Evolutionary conservation across 2,888 invertebrate species (phyloP).

Genomic region (Rotaria magnacalcarata): DNA sequence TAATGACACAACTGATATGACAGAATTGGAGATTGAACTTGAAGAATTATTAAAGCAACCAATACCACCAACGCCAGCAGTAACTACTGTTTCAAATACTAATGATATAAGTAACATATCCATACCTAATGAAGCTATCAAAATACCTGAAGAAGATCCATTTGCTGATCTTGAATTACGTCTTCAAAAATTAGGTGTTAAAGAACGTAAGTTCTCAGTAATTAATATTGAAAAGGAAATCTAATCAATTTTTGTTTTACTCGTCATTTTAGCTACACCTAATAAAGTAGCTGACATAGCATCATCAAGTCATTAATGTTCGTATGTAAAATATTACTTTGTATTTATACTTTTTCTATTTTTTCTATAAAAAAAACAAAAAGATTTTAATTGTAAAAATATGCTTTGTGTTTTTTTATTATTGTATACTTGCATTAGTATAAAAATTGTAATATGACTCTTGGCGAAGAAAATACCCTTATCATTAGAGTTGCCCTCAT

Average conservation of each 20-base stretch:
- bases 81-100: neutral
- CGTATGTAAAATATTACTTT: neutral
- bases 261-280: neutral
- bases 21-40: slow-evolving; percentile 7
- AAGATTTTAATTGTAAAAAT: neutral
- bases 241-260: neutral
- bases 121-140: neutral
- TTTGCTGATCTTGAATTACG: slow-evolving; percentile 29
- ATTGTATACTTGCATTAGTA: neutral
- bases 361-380: neutral
- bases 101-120: neutral
- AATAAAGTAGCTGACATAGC: neutral
- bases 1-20: neutral
- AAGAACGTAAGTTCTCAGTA: neutral
- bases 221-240: neutral
- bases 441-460: neutral
- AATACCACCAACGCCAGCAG: neutral
- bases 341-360: neutral
- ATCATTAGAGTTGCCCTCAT: neutral
- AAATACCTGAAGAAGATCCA: neutral
- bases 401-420: neutral
- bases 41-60: slow-evolving; percentile 33
- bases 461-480: neutral
- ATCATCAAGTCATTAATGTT: neutral
- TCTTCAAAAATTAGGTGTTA: slow-evolving; percentile 2